Evolutionary conservation across 2,797 vertebrate genomes (phyloP).

Genomic region (Decapterus maruadsi): DNA sequence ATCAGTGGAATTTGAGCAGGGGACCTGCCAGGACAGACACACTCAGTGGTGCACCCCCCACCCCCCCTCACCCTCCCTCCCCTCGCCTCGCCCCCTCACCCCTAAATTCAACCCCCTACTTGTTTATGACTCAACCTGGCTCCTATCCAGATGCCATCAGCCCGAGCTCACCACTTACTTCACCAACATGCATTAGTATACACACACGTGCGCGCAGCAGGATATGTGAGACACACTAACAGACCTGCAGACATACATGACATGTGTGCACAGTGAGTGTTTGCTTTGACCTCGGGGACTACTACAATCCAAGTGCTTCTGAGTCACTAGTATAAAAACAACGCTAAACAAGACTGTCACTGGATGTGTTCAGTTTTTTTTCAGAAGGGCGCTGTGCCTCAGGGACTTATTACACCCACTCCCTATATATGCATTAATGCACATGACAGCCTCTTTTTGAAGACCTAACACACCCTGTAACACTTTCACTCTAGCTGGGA

Average conservation of each 20-base stretch:
- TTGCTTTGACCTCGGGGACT: conserved; percentile 71
- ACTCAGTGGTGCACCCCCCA: conserved; percentile 64
- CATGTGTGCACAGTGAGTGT: conserved; percentile 17
- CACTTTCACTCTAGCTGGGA: conserved; percentile 50
- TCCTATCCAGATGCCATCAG: conserved; percentile 83
- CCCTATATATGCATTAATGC: conserved; percentile 52
- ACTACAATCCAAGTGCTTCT: conserved; percentile 40
- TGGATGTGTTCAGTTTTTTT: conserved; percentile 65
- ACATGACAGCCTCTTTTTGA: conserved; percentile 52
- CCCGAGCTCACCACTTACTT: conserved; percentile 73
- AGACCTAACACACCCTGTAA: conserved; percentile 45
- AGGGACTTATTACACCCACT: conserved; percentile 73
- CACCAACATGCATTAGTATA: conserved; percentile 52
- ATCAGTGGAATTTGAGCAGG: conserved; percentile 86
- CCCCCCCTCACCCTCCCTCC: conserved; percentile 31
- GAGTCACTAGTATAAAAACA: conserved; percentile 53
- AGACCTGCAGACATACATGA: conserved; percentile 9
- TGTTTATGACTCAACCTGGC: conserved; percentile 82
- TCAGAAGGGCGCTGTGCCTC: conserved; percentile 63
- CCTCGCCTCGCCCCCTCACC: conserved; percentile 38
- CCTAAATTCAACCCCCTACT: conserved; percentile 51
- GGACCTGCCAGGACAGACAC: conserved; percentile 85
- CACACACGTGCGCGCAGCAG: conserved; percentile 17
- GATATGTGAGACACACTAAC: conserved; percentile 12
- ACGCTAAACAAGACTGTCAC: conserved; percentile 49